Evolutionary conservation across 2,888 invertebrate species (phyloP), one percentile per base, ranked within the genome.

Genomic region (Chloroclysta siterata): DNA sequence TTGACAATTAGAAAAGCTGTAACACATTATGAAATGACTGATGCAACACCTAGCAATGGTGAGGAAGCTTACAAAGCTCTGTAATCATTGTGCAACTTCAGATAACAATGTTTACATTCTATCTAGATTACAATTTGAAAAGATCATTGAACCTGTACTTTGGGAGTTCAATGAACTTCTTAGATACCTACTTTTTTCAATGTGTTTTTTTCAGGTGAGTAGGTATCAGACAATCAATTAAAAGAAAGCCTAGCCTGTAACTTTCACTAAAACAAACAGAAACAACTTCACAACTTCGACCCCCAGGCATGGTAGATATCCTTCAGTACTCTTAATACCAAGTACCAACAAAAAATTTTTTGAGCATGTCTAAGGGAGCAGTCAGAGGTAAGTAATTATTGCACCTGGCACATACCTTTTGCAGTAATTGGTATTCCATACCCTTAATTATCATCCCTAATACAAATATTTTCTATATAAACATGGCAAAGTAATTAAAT

Each of bases 11-110:
- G 3, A 29, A 53, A 28, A 39, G 11, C 47, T 53, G n/a, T 36
- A 29, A 36, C 44, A 48, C 6, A 22, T 55, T 55, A 42, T 46
- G 54, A 53, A 55, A 52, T 33, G 33, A 42, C 59, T 78, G 76
- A 78, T 76, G 77, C 76, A 78, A 78, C 64, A 70, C 53, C 56
- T 55, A 62, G 70, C 56, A 70, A 74, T 46, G 46, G 8, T 54
- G 52, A 53, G 52, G 66, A 66, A 68, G 71, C 59, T 63, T 33
- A 13, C 10, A 11, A 60, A 65, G 54, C 64, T 65, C 10, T 44
- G 54, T 52, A 66, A 67, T 61, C 51, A 66, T 66, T 65, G 66
- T 60, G 60, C 48, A 63, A 67, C 58, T 29, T 53, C 17, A 61
- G 65, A 71, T 69, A 65, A 51, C 56, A 69, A 28, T 68, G 58